phyloP scores from a whole-genome alignment of 2,113 vertebrate species.

The Melospiza melodia region DNA sequence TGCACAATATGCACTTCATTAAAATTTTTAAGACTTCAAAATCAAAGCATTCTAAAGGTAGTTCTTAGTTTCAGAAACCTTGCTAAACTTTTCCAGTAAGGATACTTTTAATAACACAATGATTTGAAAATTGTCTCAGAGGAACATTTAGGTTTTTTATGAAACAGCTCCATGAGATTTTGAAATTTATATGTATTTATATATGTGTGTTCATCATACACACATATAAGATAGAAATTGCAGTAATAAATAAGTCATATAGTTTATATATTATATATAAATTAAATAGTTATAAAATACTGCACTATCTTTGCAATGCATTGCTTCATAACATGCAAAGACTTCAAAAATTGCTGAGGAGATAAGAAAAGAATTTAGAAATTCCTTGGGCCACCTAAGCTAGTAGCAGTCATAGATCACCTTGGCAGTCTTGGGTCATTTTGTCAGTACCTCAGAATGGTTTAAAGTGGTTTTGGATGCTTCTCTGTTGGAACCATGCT shows the following conservation, averaged over 20 bases:
- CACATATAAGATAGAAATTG: too few species aligned
- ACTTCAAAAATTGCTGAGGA: not conserved
- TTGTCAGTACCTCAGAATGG: not conserved
- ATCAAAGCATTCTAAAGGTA: not conserved
- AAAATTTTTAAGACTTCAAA: not conserved
- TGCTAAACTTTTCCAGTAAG: not conserved
- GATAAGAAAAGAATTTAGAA: not conserved
- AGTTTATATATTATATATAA: not conserved
- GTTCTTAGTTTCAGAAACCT: not conserved
- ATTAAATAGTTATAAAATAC: not conserved
- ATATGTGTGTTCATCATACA: fast-evolving
- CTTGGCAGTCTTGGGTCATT: not conserved
- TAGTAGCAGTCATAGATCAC: not conserved
- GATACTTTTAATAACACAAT: not conserved
- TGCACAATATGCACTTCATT: fast-evolving
- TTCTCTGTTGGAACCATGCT: fast-evolving
- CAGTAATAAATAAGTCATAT: not conserved
- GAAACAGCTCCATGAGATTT: not conserved
- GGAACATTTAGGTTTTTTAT: fast-evolving
- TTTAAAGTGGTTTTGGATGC: not conserved
- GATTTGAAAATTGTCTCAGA: not conserved
- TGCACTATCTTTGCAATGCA: not conserved
- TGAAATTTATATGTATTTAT: not conserved
- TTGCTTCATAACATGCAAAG: not conserved
- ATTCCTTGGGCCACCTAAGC: not conserved